Conservation (phyloP, 2,797 vertebrate species). For the Sebastes minor region DNA sequence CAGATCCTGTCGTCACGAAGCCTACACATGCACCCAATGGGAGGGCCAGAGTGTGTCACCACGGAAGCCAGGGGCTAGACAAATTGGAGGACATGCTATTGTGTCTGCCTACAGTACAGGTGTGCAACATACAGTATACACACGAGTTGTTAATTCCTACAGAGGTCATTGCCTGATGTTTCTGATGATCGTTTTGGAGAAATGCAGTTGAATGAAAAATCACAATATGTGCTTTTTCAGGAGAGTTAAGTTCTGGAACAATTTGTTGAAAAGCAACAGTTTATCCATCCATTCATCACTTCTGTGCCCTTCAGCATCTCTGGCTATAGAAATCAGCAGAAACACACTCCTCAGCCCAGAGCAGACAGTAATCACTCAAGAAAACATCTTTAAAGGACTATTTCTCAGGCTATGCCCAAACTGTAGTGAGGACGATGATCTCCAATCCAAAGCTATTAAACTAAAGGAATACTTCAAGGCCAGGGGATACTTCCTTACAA, state of each 20-base stretch:
- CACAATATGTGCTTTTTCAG: too few relatives aligned
- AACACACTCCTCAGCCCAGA: neutral
- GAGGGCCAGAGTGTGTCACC: constrained; percentile 38
- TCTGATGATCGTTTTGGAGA: neutral
- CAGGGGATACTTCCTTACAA: neutral
- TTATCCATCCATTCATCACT: neutral
- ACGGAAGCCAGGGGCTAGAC: constrained; percentile 46
- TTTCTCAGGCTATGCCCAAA: neutral
- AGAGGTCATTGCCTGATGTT: neutral
- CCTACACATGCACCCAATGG: neutral
- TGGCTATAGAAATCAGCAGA: neutral
- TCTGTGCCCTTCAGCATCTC: neutral
- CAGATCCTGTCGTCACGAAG: constrained; percentile 18
- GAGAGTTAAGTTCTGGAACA: too few relatives aligned
- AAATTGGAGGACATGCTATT: constrained; percentile 57
- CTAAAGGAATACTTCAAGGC: neutral
- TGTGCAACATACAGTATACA: constrained; percentile 13
- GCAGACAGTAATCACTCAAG: neutral
- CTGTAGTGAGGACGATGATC: neutral
- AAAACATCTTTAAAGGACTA: neutral
- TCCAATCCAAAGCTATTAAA: neutral
- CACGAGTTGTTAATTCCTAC: neutral
- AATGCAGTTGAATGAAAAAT: neutral
- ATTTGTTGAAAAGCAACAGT: neutral
- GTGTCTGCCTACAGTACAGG: constrained; percentile 60